These are phyloP conservation scores for Scylla paramamosain DNA, from an alignment of 1,140 invertebrate species.

Conservation along the genomic window DNA sequence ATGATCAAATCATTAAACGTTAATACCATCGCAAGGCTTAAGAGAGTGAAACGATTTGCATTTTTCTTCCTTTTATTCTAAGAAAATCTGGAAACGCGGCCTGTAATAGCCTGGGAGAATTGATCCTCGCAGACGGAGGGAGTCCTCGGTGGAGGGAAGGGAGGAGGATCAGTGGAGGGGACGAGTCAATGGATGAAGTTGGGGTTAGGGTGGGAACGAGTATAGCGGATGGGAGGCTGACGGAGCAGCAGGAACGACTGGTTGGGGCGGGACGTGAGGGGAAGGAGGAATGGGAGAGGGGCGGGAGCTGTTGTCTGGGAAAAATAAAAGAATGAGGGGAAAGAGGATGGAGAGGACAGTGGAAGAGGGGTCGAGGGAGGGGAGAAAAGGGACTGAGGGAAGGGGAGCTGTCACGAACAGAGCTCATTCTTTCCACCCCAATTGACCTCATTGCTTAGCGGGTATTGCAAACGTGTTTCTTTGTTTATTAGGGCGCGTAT, in stretches of 20 bases:
- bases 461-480: background rate
- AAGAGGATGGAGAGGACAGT: background rate
- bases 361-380: background rate
- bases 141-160: background rate
- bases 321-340: background rate
- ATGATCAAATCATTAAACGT: background rate
- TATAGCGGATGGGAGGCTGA: background rate
- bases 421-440: background rate
- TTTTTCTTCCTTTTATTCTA: background rate
- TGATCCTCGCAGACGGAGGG: background rate
- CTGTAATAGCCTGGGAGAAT: background rate
- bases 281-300: background rate
- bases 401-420: background rate
- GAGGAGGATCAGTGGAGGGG: background rate
- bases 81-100: background rate
- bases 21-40: too few species aligned
- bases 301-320: too few species aligned
- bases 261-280: background rate
- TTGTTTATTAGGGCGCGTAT: background rate
- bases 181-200: background rate
- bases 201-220: background rate
- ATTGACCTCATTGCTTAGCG: background rate
- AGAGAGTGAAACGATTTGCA: background rate
- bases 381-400: background rate
- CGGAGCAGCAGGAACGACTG: background rate